Evolutionary conservation across 2,113 vertebrate genomes (phyloP).

Genomic region (Garra rufa): DNA sequence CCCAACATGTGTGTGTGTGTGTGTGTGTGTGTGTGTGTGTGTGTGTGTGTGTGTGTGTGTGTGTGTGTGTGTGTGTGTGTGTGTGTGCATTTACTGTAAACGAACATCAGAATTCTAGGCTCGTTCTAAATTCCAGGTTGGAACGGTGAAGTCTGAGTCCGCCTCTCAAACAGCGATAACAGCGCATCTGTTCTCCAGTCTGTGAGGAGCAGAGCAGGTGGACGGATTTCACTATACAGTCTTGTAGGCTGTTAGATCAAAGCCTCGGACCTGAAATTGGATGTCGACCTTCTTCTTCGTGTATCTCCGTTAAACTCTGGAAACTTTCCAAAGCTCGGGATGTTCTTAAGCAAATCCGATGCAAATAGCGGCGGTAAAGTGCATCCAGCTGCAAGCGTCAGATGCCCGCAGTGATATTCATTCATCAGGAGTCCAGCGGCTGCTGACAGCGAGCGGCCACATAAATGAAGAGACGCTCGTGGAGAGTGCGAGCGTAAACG

Average conservation of each 20-base stretch:
- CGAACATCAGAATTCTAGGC: neutral
- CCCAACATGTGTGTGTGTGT: too few species aligned
- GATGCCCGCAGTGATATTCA: conserved; percentile 13
- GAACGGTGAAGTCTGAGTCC: neutral
- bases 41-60: too few species aligned
- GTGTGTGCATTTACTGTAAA: too few species aligned
- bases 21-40: too few species aligned
- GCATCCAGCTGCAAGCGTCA: neutral
- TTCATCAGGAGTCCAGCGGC: conserved; percentile 22
- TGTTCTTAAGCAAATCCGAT: neutral
- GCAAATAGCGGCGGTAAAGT: neutral
- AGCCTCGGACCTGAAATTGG: conserved; percentile 55
- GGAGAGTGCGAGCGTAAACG: conserved; percentile 14
- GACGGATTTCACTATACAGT: conserved; percentile 36
- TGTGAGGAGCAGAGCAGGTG: conserved; percentile 57
- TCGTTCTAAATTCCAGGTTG: neutral
- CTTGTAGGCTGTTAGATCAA: conserved; percentile 64
- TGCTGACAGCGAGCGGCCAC: conserved; percentile 26
- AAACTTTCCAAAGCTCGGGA: conserved; percentile 46
- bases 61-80: too few species aligned
- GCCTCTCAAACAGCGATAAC: conserved; percentile 3
- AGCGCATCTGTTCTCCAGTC: conserved; percentile 61
- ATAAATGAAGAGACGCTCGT: conserved; percentile 1
- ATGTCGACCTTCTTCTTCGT: conserved; percentile 60
- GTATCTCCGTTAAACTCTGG: conserved; percentile 52